A percentile compares a stretch with the other conserved stretches of the same genome.
phyloP scores from a whole-genome alignment of 2,113 vertebrate species.

The Casuarius casuarius region DNA sequence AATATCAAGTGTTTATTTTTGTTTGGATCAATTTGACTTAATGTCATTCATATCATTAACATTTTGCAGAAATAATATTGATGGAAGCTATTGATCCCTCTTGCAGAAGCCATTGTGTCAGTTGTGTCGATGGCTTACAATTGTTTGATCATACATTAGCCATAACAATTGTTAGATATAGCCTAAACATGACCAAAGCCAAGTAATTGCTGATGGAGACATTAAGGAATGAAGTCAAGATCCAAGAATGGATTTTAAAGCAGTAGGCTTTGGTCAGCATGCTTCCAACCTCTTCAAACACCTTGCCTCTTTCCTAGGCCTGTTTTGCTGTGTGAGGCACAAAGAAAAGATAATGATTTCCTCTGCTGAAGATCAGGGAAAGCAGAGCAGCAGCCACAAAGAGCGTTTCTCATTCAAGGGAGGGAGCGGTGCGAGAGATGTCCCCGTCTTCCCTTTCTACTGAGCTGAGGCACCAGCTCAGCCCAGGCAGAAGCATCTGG shows the following conservation, averaged over 20 bases:
- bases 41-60: constrained; percentile 85
- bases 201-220: background rate
- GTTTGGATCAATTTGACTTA: constrained; percentile 84
- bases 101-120: constrained; percentile 62
- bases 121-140: constrained; percentile 21
- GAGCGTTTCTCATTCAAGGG: background rate
- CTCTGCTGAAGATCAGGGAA: fast-evolving
- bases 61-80: constrained; percentile 81
- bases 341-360: background rate
- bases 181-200: background rate
- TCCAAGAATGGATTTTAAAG: background rate
- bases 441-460: background rate
- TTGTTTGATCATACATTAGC: background rate
- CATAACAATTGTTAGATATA: background rate
- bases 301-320: background rate
- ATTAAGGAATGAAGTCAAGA: background rate
- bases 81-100: constrained; percentile 82
- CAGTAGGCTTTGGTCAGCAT: background rate
- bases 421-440: background rate
- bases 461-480: background rate
- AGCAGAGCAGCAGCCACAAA: background rate
- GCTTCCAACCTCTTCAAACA: too few species aligned
- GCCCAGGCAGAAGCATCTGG: background rate
- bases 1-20: constrained; percentile 75
- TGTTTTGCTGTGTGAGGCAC: background rate